phyloP scores from a whole-genome alignment of 2,888 invertebrate genomes.

The Ophioninae sp. region DNA sequence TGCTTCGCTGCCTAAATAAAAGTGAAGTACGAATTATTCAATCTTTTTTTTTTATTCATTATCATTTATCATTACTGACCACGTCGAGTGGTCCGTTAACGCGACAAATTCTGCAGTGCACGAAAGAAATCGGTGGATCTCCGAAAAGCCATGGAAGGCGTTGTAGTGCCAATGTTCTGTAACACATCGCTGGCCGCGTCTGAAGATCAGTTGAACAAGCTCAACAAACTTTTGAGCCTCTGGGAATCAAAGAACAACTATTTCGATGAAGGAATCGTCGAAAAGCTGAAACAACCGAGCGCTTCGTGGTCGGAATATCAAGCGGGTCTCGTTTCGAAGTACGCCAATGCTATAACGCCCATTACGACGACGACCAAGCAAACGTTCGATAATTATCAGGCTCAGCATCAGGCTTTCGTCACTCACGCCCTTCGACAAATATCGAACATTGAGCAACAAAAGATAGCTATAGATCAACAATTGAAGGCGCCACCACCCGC shows the following conservation, averaged over 20 bases:
- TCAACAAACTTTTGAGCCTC: constrained; percentile 95
- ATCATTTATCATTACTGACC: background rate
- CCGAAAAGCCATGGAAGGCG: constrained; percentile 95
- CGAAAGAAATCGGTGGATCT: constrained; percentile 97
- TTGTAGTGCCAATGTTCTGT: constrained; percentile 99
- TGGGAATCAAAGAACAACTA: constrained; percentile 99
- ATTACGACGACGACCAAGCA: constrained; percentile 91
- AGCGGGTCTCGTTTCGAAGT: constrained; percentile 90
- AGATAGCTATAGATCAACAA: constrained; percentile 85
- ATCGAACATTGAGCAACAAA: constrained; percentile 91
- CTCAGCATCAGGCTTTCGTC: constrained; percentile 97
- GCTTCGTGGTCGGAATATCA: constrained; percentile 95
- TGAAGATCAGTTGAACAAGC: constrained; percentile 93
- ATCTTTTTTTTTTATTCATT: background rate
- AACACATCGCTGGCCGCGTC: constrained; percentile 91
- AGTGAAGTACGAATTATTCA: background rate
- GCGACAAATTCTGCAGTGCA: constrained; percentile 85
- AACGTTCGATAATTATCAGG: constrained; percentile 93
- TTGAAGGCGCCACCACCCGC: constrained; percentile 81
- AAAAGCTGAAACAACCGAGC: constrained; percentile 93
- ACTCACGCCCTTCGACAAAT: constrained; percentile 95
- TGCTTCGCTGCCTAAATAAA: background rate
- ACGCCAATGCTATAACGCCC: constrained; percentile 89
- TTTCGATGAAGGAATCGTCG: constrained; percentile 90
- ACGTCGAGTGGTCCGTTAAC: constrained; percentile 11